Evolutionary conservation across 2,113 vertebrate species (phyloP), one percentile per base, ranked within the genome.

Genomic region (Camelus bactrianus): DNA sequence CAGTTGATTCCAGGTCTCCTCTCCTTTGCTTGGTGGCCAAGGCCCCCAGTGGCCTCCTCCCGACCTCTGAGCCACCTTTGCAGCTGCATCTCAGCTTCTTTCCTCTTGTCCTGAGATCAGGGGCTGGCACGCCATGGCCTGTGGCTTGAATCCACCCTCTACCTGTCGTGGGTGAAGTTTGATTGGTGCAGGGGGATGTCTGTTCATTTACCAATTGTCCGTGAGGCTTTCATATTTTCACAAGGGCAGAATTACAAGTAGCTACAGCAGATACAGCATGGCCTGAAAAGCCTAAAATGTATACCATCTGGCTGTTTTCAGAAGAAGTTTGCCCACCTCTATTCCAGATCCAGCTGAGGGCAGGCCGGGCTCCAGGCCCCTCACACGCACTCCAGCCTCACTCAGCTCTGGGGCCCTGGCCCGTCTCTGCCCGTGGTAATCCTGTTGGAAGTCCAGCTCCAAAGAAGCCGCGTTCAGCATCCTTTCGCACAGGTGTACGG

Each of bases 381-480:
- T 79, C 38, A 6, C 35, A 24, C 42, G 26, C 24, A 2, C 7
- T 11, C 38, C 32, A 54, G n/a, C 42, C 12, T 38, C 8, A 15
- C 17, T 46, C 30, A 6, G 8, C 6, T 10, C 30, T n/a, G 2
- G 64, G 20, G 11, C 8, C 50, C 75, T 65, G 2, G 5, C 35
- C 38, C 32, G 4, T 38, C 77, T 77, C 56, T 58, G 15, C 52
- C 26, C 0, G 0, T 3, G 12, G 22, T 14, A 3, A 35, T 28
- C 26, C 70, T 79, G 42, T 28, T 3, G 60, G 24, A n/a, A n/a
- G 76, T 13, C 28, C 7, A 8, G 24, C 46, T 65, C 35, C 9
- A 3, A 10, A 35, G 24, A 50, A 0, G 0, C 12, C 1, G 4
- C 14, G 1, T 6, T 54, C 2, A 9, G 15, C 46, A 9, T 38